Base-by-base conservation (phyloP, 2,113 vertebrate species). In the Bagarius yarrelli region DNA sequence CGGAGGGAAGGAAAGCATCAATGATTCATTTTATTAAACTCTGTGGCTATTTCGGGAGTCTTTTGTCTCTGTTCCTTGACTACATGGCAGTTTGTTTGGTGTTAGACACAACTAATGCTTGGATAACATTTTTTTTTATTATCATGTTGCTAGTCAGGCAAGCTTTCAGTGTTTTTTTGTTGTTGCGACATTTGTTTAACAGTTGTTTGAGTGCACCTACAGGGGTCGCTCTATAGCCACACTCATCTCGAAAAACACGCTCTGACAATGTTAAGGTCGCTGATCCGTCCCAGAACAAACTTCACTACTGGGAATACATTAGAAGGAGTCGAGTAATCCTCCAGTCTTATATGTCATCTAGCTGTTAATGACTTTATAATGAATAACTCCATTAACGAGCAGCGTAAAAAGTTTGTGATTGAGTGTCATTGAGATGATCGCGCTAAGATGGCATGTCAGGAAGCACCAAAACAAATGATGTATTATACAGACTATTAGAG, bases 181-280 rank as follows among this genome's bases (percentile, higher is more conserved):
- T n/a, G 18, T 13, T 13, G 32, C 8, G 4, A 15, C 8, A 15
- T 2, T 21, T 63, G 61, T 47, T 64, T 44, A 53, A 27, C 57
- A 70, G n/a, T 36, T 55, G 4, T 63, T 2, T 21, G 21, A 25
- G 25, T 27, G 4, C 21, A 70, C 74, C 81, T 90, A 78, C 89
- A 90, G 92, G 90, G 88, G 91, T 82, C 92, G 52, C 86, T 89
- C 73, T 79, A 81, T 78, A 81, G 90, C 90, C 87, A 91, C 81
- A 71, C 40, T 53, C 4, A 44, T 60, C 76, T 30, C 61, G 21
- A 23, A 27, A n/a, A 57, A 25, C 85, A 87, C 86, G 74, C 87
- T 87, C 79, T 85, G 61, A 50, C 67, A 53, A 8, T 4, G 50
- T 53, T 8, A 12, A n/a, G 21, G 21, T 63, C 16, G 23, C 53